Base-by-base conservation (phyloP, 2,888 invertebrate species). In the Clivina fossor region DNA sequence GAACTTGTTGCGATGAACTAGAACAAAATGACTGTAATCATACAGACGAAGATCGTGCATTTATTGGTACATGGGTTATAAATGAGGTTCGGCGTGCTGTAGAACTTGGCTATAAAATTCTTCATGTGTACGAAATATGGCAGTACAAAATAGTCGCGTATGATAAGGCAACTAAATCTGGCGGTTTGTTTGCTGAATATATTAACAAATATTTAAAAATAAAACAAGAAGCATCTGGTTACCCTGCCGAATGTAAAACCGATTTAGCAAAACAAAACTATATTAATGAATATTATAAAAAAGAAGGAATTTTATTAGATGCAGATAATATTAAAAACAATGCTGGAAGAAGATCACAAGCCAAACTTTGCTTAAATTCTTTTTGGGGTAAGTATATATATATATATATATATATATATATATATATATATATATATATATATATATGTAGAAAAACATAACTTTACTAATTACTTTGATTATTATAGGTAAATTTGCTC, bases 121-220 rank as follows among this genome's bases (percentile, higher is more conserved):
- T 38, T 5, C 9, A 38, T 15, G 38, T 38, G 15, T 18, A 16
- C 16, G 5, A 38, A 16, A 18, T 38, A 4, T 38, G 38, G 38
- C 18, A 38, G 15, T 38, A 38, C 15, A 35, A 64, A 20, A 44
- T 62, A 26, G 60, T 63, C 0, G 40, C 54, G 9, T 65, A 63
- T 24, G 56, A 66, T 50, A 57, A 11, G 20, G 51, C 46, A 4
- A 56, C 53, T 11, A 59, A 59, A 13, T 19, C 30, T 2, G 66
- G 59, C 0, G 68, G 69, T 3, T 48, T 71, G 9, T 71, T 72
- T 59, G 51, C 64, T 2, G 61, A 60, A 1, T 71, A 68, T 58
- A 64, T 71, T 1, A 66, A 16, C 15, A 38, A 13, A 4, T 32
- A 11, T 8, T 8, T 32, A 32, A 32, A 32, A 32, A 32, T 32